Base-by-base conservation (phyloP, 2,888 invertebrate genomes). In the Pristionchus exspectatus region DNA sequence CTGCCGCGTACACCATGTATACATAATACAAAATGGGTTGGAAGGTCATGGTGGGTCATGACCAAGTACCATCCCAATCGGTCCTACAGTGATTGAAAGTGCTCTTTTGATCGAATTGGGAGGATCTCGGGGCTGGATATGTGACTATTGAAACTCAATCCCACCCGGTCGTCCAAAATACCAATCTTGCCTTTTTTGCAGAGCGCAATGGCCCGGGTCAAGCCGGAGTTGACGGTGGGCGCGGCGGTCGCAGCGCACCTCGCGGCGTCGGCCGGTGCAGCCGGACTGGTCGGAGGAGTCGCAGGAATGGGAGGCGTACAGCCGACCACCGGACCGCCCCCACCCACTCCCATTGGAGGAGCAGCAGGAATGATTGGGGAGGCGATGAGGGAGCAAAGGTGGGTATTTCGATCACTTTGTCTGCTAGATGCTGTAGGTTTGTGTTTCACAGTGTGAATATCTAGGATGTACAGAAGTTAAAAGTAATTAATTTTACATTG, bases 331-430 rank as follows among this genome's bases (percentile, higher is more conserved):
- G 84, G 84, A 30, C 84, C 84, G 33, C 84, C 84, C 59, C 59
- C 59, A 1, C 81, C 81, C n/a, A 81, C 54, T 4, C 81, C 81
- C 81, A 50, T 81, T n/a, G 81, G 81, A 77, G 74, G 74, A 77
- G 44, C 12, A 44, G 74, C 16, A 33, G 72, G 33, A 38, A 14
- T 21, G 56, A 56, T 56, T 3, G 56, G 56, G 56, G 56, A 56
- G 56, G 56, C 18, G 3, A 56, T 16, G 4, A 56, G 56, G 83
- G 83, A 84, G 1, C 54, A 54, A 0, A 84, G 56, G 83, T 84
- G 30, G 50, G 44, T 0, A 38, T n/a, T n/a, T n/a, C n/a, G n/a
- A n/a, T n/a, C n/a, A n/a, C n/a, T n/a, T n/a, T n/a, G n/a, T n/a
- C n/a, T n/a, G n/a, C n/a, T n/a, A n/a, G n/a, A n/a, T n/a, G n/a